Conservation (phyloP, 1,140 invertebrate genomes). For the Nephotettix cincticeps region DNA sequence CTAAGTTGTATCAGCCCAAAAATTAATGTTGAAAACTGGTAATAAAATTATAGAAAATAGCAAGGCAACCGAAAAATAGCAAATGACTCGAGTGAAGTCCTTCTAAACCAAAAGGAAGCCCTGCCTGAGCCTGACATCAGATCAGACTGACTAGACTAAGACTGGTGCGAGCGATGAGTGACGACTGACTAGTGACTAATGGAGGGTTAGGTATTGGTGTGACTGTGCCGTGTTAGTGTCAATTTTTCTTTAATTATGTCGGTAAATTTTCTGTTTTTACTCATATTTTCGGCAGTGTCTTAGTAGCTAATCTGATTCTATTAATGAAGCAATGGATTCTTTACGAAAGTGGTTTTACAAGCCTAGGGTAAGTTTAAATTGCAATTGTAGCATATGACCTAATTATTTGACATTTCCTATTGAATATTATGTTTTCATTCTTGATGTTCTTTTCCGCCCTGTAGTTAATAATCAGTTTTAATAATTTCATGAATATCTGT, state of each 20-base stretch:
- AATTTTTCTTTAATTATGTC: background rate
- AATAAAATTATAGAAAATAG: too few relatives aligned
- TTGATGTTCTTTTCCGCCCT: background rate
- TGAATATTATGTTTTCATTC: constrained; percentile 2
- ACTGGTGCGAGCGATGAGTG: too few relatives aligned
- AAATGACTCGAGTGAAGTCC: too few relatives aligned
- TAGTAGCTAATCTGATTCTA: constrained; percentile 28
- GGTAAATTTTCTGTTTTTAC: background rate
- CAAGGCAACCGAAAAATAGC: too few relatives aligned
- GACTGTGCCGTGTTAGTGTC: too few relatives aligned
- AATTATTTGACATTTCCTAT: background rate
- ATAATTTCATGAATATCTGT: background rate
- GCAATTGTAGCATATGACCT: constrained; percentile 1
- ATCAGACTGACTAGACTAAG: too few relatives aligned
- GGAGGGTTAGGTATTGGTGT: too few relatives aligned
- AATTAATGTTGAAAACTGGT: too few relatives aligned
- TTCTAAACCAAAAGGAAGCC: too few relatives aligned
- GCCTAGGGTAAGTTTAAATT: constrained; percentile 72
- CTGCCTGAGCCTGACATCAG: too few relatives aligned
- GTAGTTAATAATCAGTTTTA: background rate
- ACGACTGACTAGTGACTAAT: too few relatives aligned
- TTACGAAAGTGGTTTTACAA: constrained; percentile 89
- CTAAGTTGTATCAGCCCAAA: too few relatives aligned
- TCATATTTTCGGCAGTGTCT: constrained; percentile 32
- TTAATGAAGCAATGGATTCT: constrained; percentile 68